Conservation (phyloP, 2,113 vertebrate genomes). For the Pseudopipra pipra region DNA sequence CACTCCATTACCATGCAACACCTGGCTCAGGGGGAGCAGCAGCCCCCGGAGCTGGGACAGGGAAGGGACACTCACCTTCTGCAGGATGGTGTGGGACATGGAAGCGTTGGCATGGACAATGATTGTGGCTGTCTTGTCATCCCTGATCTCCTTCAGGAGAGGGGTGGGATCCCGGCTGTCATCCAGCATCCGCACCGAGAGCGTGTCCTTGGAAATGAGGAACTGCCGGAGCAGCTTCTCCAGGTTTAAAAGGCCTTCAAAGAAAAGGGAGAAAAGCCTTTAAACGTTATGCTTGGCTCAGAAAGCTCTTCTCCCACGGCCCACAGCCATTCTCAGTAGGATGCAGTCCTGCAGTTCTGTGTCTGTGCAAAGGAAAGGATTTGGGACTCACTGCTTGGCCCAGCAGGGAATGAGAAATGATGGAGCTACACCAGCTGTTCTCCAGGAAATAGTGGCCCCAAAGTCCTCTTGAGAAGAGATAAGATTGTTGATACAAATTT, state of each 20-base stretch:
- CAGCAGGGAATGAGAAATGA: not conserved
- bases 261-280: not conserved
- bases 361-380: not conserved
- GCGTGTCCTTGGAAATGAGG: slow-evolving; percentile 98
- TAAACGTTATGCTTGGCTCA: not conserved
- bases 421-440: not conserved
- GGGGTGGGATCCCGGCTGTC: slow-evolving; percentile 95
- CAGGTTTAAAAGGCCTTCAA: slow-evolving; percentile 93
- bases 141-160: slow-evolving; percentile 94
- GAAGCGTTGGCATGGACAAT: slow-evolving; percentile 96
- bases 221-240: slow-evolving; percentile 96
- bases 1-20: rapidly evolving
- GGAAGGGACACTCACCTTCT: slow-evolving; percentile 76
- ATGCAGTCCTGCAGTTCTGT: not conserved
- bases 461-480: not conserved
- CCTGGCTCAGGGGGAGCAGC: not conserved
- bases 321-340: rapidly evolving
- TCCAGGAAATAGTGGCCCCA: not conserved
- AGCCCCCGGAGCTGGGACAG: not conserved
- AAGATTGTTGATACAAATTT: not conserved
- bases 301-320: not conserved
- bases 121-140: slow-evolving; percentile 97
- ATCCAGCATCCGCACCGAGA: slow-evolving; percentile 95
- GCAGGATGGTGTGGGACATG: slow-evolving; percentile 93
- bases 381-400: not conserved